Conservation (phyloP, 2,797 vertebrate genomes). For the Hoplostethus mediterraneus region DNA sequence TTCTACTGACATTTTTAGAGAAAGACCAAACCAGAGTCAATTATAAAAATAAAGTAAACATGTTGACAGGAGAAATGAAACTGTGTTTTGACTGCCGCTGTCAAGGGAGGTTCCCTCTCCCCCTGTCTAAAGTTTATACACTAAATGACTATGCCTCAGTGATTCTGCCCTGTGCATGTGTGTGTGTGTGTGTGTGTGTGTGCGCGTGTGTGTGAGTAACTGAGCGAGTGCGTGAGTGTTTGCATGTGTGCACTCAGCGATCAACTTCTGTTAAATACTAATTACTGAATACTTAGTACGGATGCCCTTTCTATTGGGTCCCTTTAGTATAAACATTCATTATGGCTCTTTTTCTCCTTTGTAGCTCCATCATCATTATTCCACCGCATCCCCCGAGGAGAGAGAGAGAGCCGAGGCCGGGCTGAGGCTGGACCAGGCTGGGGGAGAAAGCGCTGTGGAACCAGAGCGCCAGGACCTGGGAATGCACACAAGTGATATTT, state of each 20-base stretch:
- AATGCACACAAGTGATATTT: constrained; percentile 90
- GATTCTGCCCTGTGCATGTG: constrained; percentile 57
- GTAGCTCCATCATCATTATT: constrained; percentile 87
- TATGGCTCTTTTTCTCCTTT: constrained; percentile 85
- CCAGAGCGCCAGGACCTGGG: constrained; percentile 84
- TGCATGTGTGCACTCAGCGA: constrained; percentile 71
- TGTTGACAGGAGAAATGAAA: constrained; percentile 78
- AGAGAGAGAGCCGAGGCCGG: constrained; percentile 69
- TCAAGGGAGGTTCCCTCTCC: constrained; percentile 68
- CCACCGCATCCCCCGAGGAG: constrained; percentile 81
- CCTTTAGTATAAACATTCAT: constrained; percentile 90
- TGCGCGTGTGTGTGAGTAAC: constrained; percentile 12
- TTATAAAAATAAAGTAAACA: constrained; percentile 82
- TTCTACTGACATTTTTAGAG: constrained; percentile 71
- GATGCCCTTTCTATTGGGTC: constrained; percentile 88
- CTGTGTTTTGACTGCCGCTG: constrained; percentile 79
- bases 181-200: constrained; percentile 25
- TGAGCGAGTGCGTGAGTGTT: constrained; percentile 14
- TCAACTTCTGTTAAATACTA: constrained; percentile 87
- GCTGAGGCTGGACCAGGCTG: constrained; percentile 76
- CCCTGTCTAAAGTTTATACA: constrained; percentile 76
- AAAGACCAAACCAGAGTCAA: constrained; percentile 65
- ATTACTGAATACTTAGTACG: constrained; percentile 87
- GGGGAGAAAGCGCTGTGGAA: constrained; percentile 79
- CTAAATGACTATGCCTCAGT: constrained; percentile 72